A percentile compares a stretch with the other conserved stretches of the same genome.
Evolutionary conservation across 2,797 vertebrate species (phyloP).

Genomic region (Platyrinchus mystaceus): DNA sequence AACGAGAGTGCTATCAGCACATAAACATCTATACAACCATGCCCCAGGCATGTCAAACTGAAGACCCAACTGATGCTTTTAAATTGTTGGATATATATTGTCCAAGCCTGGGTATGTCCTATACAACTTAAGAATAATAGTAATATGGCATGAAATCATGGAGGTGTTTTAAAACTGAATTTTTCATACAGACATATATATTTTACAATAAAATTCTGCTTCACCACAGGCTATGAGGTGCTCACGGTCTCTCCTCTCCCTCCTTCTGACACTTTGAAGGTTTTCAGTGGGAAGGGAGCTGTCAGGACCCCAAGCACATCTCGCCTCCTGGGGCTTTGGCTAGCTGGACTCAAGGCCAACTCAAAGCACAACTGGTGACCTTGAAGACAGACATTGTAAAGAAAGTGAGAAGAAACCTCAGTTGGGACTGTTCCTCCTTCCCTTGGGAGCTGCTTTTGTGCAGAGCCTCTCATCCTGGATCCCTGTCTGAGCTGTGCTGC

Average conservation of each 20-base stretch:
- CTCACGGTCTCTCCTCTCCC: neutral
- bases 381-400: neutral
- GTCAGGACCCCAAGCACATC: neutral
- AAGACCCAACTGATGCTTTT: neutral
- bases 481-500: neutral
- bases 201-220: neutral
- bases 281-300: neutral
- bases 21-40: neutral
- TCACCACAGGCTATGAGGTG: neutral
- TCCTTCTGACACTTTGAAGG: neutral
- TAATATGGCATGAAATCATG: neutral
- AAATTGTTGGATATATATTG: neutral
- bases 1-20: neutral
- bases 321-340: neutral
- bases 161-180: neutral
- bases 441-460: neutral
- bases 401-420: neutral
- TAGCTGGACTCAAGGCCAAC: neutral
- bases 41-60: rapidly evolving
- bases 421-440: neutral
- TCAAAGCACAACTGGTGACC: neutral
- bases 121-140: neutral
- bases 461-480: neutral
- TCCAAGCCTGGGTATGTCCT: neutral
- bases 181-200: rapidly evolving